Evolutionary conservation across 37 sponge, comb jelly and placozoan genomes (phyloP).

Genomic region (Diacarnus erythraeanus): DNA sequence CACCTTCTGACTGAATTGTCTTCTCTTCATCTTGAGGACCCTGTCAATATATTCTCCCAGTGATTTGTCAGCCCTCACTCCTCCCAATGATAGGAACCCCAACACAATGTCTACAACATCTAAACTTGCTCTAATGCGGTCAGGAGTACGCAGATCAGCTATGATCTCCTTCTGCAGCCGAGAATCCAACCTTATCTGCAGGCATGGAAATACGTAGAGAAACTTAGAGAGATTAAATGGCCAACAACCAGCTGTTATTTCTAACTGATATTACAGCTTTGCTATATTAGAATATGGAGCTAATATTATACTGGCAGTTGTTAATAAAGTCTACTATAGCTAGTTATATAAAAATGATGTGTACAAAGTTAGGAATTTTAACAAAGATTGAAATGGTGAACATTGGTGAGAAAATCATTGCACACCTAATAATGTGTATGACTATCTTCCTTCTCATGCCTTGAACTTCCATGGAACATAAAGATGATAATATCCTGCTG

Average conservation of each 20-base stretch:
- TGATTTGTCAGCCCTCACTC: conserved; percentile 29
- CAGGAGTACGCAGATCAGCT: conserved; percentile 22
- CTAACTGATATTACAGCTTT: too few species aligned
- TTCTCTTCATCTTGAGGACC: conserved; percentile 43
- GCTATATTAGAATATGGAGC: too few species aligned
- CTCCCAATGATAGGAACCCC: conserved; percentile 57
- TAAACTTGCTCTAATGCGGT: conserved; percentile 32
- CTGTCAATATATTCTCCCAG: conserved; percentile 44
- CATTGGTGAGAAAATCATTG: too few species aligned
- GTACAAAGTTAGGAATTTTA: too few species aligned
- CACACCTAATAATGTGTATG: too few species aligned
- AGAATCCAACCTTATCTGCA: conserved; percentile 23
- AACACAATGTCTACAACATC: conserved; percentile 53
- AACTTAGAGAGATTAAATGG: not conserved
- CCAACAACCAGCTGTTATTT: conserved; percentile 53
- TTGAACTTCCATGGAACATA: conserved; percentile 72
- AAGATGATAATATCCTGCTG: too few species aligned
- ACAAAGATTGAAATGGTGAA: too few species aligned
- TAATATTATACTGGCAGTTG: too few species aligned
- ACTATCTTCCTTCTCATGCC: too few species aligned
- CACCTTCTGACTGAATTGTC: conserved; percentile 44
- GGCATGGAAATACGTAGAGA: too few species aligned
- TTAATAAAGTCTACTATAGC: too few species aligned
- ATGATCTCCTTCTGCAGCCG: conserved; percentile 44
- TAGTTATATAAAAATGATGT: too few species aligned